Evolutionary conservation across 1,140 invertebrate genomes (phyloP), one percentile per base, ranked within the genome.

Genomic region (Ceratoteleas bidentatus): DNA sequence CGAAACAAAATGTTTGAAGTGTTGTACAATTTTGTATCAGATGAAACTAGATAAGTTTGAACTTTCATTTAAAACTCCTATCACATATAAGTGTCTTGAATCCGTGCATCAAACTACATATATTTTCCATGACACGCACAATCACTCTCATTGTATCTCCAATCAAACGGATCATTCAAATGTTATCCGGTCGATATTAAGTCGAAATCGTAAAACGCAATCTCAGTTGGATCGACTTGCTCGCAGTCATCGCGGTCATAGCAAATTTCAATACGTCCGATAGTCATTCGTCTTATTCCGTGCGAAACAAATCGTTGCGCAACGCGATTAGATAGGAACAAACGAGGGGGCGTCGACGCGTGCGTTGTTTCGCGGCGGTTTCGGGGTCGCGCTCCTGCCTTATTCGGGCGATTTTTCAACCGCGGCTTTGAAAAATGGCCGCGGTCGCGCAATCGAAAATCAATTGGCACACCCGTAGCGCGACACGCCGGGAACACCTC

Each of bases 371-470:
- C 58, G 58, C 33, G 32, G 38, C 33, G 38, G 50, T 68, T 69
- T 53, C 33, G 64, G 47, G 40, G n/a, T 69, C 58, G 70, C 60
- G 68, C 49, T 16, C 76, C 56, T 68, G 70, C 84, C 84, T 88
- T 88, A 87, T 86, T 87, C 81, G 66, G 43, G 83, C 88, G 86
- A 89, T 90, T 90, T 89, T 89, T 90, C 89, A 86, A 66, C 43
- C 40, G 56, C 40, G 60, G 80, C 60, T 56, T 69, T 88, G 89
- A 89, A 85, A 88, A 89, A 89, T 89, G 84, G 84, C 83, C 82
- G 65, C 75, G 84, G 85, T 87, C 86, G 66, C 54, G 85, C 85
- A 88, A 89, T 90, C 87, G 87, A 84, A 89, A 89, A 90, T 89
- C 88, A 87, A 89, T 90, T 89, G 88, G 81, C 68, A 54, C 68